A percentile compares a stretch with the other conserved stretches of the same genome.
These are phyloP conservation scores for Apostichopus japonicus DNA, from an alignment of 35 echinoderm and acorn worm species.

Conservation along the genomic window DNA sequence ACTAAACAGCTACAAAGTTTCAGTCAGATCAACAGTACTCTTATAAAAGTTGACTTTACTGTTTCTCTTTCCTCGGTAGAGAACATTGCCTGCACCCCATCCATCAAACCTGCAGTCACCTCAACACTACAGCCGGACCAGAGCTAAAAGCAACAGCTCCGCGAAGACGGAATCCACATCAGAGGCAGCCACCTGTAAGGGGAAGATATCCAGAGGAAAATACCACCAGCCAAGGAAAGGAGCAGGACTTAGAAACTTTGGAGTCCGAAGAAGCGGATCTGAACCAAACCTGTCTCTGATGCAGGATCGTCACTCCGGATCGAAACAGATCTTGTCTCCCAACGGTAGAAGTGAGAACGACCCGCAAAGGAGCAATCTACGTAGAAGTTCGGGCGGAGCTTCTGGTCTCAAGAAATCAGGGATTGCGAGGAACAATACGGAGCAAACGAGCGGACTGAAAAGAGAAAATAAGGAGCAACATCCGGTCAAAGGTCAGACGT, in stretches of 20 bases:
- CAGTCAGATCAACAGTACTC: too few relatives aligned
- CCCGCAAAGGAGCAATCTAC: neutral
- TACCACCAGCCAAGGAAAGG: neutral
- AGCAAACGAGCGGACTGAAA: neutral
- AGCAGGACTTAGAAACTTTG: neutral
- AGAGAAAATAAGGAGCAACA: neutral
- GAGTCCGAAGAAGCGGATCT: slow-evolving; percentile 23
- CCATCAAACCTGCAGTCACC: neutral
- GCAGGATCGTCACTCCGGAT: neutral
- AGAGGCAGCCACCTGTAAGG: neutral
- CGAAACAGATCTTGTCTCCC: neutral
- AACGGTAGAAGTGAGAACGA: neutral
- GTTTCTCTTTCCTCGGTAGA: neutral
- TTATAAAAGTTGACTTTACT: neutral
- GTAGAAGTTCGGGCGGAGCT: slow-evolving; percentile 7
- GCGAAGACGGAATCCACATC: neutral
- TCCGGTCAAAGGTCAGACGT: neutral
- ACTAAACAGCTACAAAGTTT: too few relatives aligned
- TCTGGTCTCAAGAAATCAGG: neutral
- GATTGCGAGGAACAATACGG: neutral
- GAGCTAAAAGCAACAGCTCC: neutral
- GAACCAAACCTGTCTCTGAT: slow-evolving; percentile 36
- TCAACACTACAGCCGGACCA: neutral
- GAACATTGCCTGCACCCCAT: neutral
- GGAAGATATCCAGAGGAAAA: neutral